These are phyloP conservation scores for Apogon hyalosoma DNA, from an alignment of 2,797 vertebrate species.

Conservation along the genomic window DNA sequence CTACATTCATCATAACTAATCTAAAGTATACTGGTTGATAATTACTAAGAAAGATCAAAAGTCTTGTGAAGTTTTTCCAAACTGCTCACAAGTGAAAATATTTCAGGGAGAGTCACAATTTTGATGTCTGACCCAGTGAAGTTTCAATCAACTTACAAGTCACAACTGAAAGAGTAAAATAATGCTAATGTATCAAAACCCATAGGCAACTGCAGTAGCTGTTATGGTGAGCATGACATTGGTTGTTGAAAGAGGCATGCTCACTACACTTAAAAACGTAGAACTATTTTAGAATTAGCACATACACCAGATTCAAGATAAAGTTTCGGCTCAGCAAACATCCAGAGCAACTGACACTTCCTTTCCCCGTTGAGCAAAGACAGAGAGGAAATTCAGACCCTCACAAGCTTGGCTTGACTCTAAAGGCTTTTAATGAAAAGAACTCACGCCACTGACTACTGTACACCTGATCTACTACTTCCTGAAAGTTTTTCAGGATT, in stretches of 20 bases:
- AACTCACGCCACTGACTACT: conserved; percentile 58
- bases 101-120: conserved; percentile 1
- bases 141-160: conserved; percentile 16
- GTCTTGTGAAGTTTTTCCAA: conserved; percentile 22
- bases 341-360: conserved; percentile 71
- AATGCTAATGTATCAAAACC: conserved; percentile 5
- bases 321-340: conserved; percentile 75
- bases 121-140: conserved; percentile 15
- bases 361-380: conserved; percentile 64
- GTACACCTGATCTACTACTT: conserved; percentile 73
- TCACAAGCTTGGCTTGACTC: conserved; percentile 62
- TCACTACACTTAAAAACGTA: conserved; percentile 41
- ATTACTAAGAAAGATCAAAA: background rate
- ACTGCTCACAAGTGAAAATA: background rate
- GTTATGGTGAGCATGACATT: conserved; percentile 13
- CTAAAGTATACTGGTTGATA: background rate
- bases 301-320: conserved; percentile 71
- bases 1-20: too few relatives aligned
- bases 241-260: conserved; percentile 27
- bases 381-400: conserved; percentile 70
- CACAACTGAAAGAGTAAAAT: conserved; percentile 10
- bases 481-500: conserved; percentile 55
- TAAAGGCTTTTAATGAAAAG: conserved; percentile 66
- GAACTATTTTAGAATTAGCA: conserved; percentile 67
- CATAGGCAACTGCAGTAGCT: conserved; percentile 15